phyloP scores from a whole-genome alignment of 2,797 vertebrate species.

The Sarcophilus harrisii region DNA sequence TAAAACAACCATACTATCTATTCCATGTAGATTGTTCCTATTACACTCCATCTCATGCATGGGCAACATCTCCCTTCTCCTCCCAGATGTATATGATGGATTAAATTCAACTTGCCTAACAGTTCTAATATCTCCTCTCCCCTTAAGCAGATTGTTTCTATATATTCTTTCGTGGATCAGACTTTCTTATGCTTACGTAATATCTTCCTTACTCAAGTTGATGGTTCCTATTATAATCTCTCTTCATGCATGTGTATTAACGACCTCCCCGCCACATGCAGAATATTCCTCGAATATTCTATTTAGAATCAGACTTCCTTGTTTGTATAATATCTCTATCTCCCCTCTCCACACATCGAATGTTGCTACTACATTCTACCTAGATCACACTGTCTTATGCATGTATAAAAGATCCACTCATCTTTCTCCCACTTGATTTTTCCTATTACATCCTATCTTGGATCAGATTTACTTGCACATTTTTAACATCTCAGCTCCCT shows the following conservation, averaged over 20 bases:
- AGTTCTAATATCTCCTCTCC: neutral
- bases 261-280: neutral
- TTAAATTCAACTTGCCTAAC: neutral
- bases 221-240: too few relatives aligned
- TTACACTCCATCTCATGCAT: neutral
- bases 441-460: neutral
- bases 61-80: neutral
- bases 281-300: neutral
- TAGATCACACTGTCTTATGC: neutral
- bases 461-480: neutral
- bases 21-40: neutral
- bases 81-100: neutral
- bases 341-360: neutral
- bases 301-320: neutral
- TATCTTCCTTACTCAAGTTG: neutral
- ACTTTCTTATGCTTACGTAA: neutral
- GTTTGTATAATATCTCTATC: neutral
- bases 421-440: neutral
- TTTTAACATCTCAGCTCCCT: neutral
- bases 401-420: neutral
- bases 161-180: neutral
- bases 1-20: neutral
- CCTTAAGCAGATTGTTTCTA: neutral
- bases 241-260: too few relatives aligned
- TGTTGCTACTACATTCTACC: neutral